Evolutionary conservation across 1,140 invertebrate genomes (phyloP).

Genomic region (Palaemon carinicauda): DNA sequence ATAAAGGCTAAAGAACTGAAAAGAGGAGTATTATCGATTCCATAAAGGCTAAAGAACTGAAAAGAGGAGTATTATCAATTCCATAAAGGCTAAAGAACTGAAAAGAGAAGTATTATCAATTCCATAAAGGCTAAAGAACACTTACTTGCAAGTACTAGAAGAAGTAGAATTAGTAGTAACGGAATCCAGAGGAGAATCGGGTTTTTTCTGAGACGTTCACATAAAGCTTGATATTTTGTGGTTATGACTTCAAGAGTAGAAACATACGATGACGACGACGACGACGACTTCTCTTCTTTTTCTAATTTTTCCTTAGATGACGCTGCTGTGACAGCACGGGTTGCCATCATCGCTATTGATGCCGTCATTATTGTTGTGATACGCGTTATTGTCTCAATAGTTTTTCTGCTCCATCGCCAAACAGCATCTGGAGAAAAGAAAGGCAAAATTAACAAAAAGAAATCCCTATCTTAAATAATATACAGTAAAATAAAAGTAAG

Average conservation of each 20-base stretch:
- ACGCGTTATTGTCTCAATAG: not conserved
- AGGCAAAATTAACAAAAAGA: not conserved
- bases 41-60: too few relatives aligned
- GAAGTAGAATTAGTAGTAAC: not conserved
- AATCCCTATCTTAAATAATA: not conserved
- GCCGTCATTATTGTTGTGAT: slow-evolving; percentile 23
- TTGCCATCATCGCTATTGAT: slow-evolving; percentile 15
- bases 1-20: too few relatives aligned
- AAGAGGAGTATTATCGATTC: too few relatives aligned
- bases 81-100: too few relatives aligned
- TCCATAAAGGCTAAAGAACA: not conserved
- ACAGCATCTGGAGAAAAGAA: not conserved
- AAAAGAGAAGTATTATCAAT: not conserved
- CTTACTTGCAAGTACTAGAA: slow-evolving; percentile 31
- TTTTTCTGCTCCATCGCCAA: not conserved
- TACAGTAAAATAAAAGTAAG: not conserved
- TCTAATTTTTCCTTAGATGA: not conserved
- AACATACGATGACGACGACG: too few relatives aligned
- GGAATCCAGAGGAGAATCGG: slow-evolving; percentile 36
- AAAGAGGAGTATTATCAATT: too few relatives aligned
- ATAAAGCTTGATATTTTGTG: not conserved
- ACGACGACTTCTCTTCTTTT: too few relatives aligned
- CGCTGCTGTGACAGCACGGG: not conserved
- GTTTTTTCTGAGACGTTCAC: slow-evolving; percentile 11
- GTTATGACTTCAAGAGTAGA: too few relatives aligned